A percentile compares a stretch with the other conserved stretches of the same genome.
Conservation (phyloP, 2,113 vertebrate genomes). For the Bettongia penicillata region DNA sequence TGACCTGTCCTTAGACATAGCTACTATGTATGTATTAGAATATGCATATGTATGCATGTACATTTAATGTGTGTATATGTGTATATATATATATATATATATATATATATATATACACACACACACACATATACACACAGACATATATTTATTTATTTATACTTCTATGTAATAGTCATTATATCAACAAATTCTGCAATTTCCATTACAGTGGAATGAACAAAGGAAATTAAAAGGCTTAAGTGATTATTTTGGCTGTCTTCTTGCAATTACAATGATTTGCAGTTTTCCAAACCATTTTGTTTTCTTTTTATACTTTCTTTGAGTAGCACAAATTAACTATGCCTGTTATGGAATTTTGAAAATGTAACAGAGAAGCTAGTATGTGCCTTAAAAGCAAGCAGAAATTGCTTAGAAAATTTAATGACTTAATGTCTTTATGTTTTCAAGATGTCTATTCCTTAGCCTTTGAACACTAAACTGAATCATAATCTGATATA, state of each 20-base stretch:
- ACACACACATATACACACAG: too few relatives aligned
- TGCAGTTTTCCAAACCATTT: conserved; percentile 50
- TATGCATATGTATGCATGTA: conserved; percentile 1
- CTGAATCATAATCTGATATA: conserved; percentile 38
- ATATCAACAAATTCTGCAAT: neutral
- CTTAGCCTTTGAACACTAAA: conserved; percentile 60
- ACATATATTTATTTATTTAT: too few relatives aligned
- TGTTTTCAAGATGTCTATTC: conserved; percentile 67
- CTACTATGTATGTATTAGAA: neutral
- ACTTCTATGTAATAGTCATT: neutral
- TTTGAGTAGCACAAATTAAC: neutral
- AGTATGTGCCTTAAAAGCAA: conserved; percentile 55
- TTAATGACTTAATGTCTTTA: conserved; percentile 61
- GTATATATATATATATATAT: too few relatives aligned
- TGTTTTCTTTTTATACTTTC: neutral
- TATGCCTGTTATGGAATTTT: conserved; percentile 64
- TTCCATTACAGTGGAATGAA: conserved; percentile 25
- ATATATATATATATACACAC: too few relatives aligned
- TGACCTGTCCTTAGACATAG: neutral
- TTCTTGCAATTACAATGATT: conserved; percentile 55
- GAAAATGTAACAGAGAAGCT: conserved; percentile 72
- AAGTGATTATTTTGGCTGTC: conserved; percentile 44
- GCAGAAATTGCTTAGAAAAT: conserved; percentile 57
- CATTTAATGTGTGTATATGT: neutral
- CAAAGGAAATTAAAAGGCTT: conserved; percentile 42